These are phyloP conservation scores for Eucidaris tribuloides DNA, from an alignment of 35 echinoderm and acorn worm genomes.

Conservation along the genomic window DNA sequence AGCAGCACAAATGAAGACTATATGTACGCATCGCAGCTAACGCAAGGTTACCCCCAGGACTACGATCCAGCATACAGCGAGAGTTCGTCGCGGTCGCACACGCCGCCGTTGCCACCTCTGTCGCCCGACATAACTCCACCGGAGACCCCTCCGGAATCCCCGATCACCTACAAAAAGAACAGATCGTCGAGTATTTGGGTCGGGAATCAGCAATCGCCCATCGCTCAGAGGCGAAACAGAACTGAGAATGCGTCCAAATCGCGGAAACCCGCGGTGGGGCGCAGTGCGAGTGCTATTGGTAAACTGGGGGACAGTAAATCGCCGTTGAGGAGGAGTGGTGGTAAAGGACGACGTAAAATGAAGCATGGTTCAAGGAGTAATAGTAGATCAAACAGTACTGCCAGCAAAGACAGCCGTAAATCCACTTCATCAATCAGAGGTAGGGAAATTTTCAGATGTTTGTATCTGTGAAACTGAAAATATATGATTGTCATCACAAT, in stretches of 20 bases:
- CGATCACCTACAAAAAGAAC: constrained; percentile 17
- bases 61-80: constrained; percentile 48
- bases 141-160: constrained; percentile 48
- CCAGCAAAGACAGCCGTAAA: constrained; percentile 18
- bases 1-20: neutral
- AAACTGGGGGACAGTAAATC: constrained; percentile 45
- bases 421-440: constrained; percentile 44
- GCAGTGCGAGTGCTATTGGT: neutral
- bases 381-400: neutral
- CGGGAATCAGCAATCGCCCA: neutral
- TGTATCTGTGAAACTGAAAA: no score
- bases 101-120: constrained; percentile 69
- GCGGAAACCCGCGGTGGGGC: neutral
- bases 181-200: constrained; percentile 44
- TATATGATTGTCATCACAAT: no score
- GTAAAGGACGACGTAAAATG: constrained; percentile 51
- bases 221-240: neutral
- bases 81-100: constrained; percentile 77
- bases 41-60: constrained; percentile 4
- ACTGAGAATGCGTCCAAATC: constrained; percentile 4
- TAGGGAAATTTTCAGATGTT: constrained; percentile 3
- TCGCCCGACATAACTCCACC: constrained; percentile 74
- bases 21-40: neutral
- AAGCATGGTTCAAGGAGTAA: constrained; percentile 26
- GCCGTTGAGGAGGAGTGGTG: constrained; percentile 23